These are phyloP conservation scores for Yponomeuta evonymella DNA, from an alignment of 2,888 invertebrate species.

Conservation along the genomic window DNA sequence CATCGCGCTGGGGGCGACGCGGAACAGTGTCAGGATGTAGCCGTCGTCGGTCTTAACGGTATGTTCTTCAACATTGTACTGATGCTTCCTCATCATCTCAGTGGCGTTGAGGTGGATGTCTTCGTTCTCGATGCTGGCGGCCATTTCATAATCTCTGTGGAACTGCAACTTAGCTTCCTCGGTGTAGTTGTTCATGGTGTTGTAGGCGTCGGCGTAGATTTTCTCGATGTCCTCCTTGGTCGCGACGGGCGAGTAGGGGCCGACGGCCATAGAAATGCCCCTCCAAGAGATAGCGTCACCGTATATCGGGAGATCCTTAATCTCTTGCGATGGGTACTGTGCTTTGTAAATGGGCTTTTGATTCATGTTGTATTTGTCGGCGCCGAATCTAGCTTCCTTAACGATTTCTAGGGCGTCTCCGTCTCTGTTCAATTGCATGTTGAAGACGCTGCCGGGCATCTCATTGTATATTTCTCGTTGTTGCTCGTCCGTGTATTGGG, in stretches of 20 bases:
- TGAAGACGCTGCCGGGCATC: not conserved
- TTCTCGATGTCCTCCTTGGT: conserved; percentile 42
- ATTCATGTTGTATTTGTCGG: not conserved
- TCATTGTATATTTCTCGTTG: not conserved
- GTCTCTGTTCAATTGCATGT: not conserved
- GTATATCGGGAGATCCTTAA: conserved; percentile 20
- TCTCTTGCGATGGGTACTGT: not conserved
- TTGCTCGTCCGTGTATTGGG: not conserved
- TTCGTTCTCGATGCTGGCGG: conserved; percentile 33
- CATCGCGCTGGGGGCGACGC: conserved; percentile 47
- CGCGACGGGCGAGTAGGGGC: conserved; percentile 32
- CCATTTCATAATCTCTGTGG: conserved; percentile 38
- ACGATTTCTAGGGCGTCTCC: not conserved
- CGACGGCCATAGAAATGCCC: conserved; percentile 37
- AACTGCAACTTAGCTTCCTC: conserved; percentile 42
- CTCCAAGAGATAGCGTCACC: conserved; percentile 43
- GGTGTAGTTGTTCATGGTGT: conserved; percentile 45
- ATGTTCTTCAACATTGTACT: conserved; percentile 56
- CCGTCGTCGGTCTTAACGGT: conserved; percentile 59
- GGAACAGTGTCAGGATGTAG: conserved; percentile 59
- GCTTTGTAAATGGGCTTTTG: not conserved
- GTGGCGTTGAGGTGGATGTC: conserved; percentile 44
- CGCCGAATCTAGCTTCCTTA: conserved; percentile 4
- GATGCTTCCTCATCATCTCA: conserved; percentile 48
- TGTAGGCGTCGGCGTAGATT: conserved; percentile 51